A percentile compares a stretch with the other conserved stretches of the same genome.
These are phyloP conservation scores for Metellina segmentata DNA, from an alignment of 2,888 invertebrate species.

Conservation along the genomic window DNA sequence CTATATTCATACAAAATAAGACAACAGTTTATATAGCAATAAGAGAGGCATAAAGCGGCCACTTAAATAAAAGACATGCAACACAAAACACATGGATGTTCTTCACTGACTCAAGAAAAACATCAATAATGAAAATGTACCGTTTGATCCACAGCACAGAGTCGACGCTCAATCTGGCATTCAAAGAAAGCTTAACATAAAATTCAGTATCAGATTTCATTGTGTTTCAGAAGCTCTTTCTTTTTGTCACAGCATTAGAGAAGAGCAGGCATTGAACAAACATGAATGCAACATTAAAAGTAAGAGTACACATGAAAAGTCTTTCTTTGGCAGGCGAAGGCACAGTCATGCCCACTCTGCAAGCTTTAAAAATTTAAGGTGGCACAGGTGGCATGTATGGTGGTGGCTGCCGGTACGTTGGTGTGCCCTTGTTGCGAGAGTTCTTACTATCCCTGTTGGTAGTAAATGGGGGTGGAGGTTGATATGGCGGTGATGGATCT, in stretches of 20 bases:
- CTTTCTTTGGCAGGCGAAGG: constrained; percentile 76
- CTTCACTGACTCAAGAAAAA: constrained; percentile 9
- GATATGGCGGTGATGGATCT: constrained; percentile 85
- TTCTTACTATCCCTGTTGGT: constrained; percentile 86
- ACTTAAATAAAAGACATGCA: constrained; percentile 35
- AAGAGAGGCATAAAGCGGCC: constrained; percentile 15
- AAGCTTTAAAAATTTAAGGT: constrained; percentile 61
- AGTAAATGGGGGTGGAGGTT: constrained; percentile 93
- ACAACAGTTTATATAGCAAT: constrained; percentile 11
- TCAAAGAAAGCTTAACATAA: constrained; percentile 51
- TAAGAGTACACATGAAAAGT: constrained; percentile 67
- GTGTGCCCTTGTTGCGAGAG: constrained; percentile 90
- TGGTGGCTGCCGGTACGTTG: constrained; percentile 96
- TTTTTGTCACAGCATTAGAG: constrained; percentile 57
- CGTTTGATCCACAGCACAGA: background rate
- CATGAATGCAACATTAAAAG: constrained; percentile 52
- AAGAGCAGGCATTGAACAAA: constrained; percentile 75
- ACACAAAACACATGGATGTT: constrained; percentile 27
- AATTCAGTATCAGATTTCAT: constrained; percentile 52
- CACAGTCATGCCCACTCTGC: constrained; percentile 73
- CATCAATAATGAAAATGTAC: constrained; percentile 7
- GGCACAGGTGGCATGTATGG: constrained; percentile 94
- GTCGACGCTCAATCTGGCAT: background rate
- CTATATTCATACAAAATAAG: constrained; percentile 34
- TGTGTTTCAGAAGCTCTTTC: constrained; percentile 66